Evolutionary conservation across 2,113 vertebrate genomes (phyloP).

Genomic region (Eleginops maclovinus): DNA sequence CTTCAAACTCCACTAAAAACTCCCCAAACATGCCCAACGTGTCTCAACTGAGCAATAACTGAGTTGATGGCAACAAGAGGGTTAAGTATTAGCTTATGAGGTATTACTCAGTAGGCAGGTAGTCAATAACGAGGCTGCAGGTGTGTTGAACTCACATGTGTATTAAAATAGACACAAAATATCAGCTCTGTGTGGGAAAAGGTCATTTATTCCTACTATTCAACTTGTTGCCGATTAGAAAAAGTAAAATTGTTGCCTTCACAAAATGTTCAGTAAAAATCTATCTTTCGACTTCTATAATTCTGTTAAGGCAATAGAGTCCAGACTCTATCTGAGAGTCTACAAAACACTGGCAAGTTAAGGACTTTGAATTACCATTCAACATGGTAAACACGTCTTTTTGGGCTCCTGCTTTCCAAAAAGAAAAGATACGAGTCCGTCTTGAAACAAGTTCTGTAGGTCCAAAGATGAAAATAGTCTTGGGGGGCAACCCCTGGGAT

Average conservation of each 20-base stretch:
- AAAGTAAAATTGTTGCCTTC: conserved; percentile 36
- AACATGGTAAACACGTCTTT: conserved; percentile 19
- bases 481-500: too few relatives aligned
- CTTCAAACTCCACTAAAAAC: background rate
- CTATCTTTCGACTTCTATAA: conserved; percentile 14
- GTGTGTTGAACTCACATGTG: background rate
- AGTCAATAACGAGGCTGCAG: background rate
- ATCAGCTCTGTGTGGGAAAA: conserved; percentile 46
- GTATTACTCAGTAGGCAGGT: background rate
- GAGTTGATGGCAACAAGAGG: background rate
- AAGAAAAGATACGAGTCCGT: conserved; percentile 14
- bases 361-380: conserved; percentile 27
- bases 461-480: conserved; percentile 14
- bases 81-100: background rate
- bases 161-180: conserved; percentile 1
- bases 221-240: conserved; percentile 31
- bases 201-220: conserved; percentile 63
- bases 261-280: conserved; percentile 41
- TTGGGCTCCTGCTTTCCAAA: conserved; percentile 31
- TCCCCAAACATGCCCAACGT: background rate
- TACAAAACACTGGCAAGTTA: conserved; percentile 28
- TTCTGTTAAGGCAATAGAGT: conserved; percentile 68
- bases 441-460: conserved; percentile 9
- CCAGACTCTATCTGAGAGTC: conserved; percentile 14
- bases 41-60: background rate